Percentiles rank a stretch among this genome's conserved stretches.
Conservation (phyloP, 1,140 invertebrate species). For the Drosophila insularis region DNA sequence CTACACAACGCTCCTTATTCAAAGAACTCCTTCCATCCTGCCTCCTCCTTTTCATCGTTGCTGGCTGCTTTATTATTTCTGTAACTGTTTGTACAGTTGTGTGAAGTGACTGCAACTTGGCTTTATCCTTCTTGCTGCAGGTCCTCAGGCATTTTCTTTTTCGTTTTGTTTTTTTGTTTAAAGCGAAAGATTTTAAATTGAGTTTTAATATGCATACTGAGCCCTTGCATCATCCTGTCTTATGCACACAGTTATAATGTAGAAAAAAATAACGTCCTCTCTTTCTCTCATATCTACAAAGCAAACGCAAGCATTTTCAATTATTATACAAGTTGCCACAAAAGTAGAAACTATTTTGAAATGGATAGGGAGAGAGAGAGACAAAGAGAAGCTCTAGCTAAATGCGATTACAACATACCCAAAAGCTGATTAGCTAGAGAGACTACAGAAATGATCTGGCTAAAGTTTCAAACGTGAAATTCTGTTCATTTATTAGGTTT, state of each 20-base stretch:
- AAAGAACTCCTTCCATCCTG: not conserved
- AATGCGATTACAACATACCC: conserved; percentile 28
- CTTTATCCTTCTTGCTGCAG: conserved; percentile 46
- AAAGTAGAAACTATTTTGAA: not conserved
- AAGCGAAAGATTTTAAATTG: conserved; percentile 57
- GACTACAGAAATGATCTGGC: conserved; percentile 11
- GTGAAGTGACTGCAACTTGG: conserved; percentile 56
- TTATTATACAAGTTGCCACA: conserved; percentile 45
- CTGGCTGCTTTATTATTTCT: conserved; percentile 60
- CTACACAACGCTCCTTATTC: not conserved
- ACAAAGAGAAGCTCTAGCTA: conserved; percentile 7
- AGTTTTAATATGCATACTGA: conserved; percentile 59
- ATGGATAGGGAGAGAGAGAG: not conserved
- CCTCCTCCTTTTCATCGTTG: not conserved
- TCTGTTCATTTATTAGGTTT: not conserved
- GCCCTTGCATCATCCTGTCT: conserved; percentile 14
- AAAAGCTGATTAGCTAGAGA: conserved; percentile 48
- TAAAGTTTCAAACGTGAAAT: not conserved
- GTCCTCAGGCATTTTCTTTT: conserved; percentile 15
- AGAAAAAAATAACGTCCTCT: not conserved
- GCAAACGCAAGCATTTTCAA: conserved; percentile 42
- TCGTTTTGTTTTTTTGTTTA: conserved; percentile 21
- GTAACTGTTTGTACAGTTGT: conserved; percentile 77
- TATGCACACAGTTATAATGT: not conserved
- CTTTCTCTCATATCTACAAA: no score